Conservation (phyloP, 2,797 vertebrate genomes). For the Enteromius trimaculatus region DNA sequence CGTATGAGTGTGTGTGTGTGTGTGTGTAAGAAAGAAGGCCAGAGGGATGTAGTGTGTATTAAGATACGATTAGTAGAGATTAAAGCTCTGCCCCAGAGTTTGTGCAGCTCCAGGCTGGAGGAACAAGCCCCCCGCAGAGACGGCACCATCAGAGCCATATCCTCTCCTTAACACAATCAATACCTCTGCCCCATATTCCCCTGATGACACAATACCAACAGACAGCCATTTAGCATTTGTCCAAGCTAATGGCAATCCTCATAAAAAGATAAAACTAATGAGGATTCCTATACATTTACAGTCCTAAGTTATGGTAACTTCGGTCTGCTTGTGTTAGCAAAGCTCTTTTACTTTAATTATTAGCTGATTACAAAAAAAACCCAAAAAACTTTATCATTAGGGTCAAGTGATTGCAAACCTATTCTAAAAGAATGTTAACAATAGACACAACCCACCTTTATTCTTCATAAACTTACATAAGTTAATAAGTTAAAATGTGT, state of each 20-base stretch:
- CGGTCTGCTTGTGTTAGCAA: background rate
- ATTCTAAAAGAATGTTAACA: too few species aligned
- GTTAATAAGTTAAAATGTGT: too few species aligned
- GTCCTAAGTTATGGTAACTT: constrained; percentile 25
- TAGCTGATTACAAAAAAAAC: background rate
- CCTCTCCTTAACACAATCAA: constrained; percentile 67
- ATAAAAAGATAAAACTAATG: constrained; percentile 35
- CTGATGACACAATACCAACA: constrained; percentile 36
- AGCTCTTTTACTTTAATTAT: background rate
- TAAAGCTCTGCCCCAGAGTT: constrained; percentile 78
- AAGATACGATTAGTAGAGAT: constrained; percentile 84
- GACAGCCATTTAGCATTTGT: constrained; percentile 10
- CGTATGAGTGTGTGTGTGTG: constrained; percentile 44
- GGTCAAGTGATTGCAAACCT: background rate
- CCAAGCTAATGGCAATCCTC: constrained; percentile 39
- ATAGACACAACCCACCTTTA: too few species aligned
- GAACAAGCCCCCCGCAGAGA: constrained; percentile 69
- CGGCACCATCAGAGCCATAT: constrained; percentile 50
- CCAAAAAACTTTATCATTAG: background rate
- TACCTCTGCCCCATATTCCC: constrained; percentile 54
- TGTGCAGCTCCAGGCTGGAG: constrained; percentile 72
- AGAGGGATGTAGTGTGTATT: constrained; percentile 74
- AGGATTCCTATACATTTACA: constrained; percentile 27
- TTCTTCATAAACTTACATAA: too few species aligned
- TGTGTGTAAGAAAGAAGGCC: constrained; percentile 54